A percentile compares a stretch with the other conserved stretches of the same genome.
phyloP scores from a whole-genome alignment of 2,888 invertebrate species.

The Bruchidius siliquastri region DNA sequence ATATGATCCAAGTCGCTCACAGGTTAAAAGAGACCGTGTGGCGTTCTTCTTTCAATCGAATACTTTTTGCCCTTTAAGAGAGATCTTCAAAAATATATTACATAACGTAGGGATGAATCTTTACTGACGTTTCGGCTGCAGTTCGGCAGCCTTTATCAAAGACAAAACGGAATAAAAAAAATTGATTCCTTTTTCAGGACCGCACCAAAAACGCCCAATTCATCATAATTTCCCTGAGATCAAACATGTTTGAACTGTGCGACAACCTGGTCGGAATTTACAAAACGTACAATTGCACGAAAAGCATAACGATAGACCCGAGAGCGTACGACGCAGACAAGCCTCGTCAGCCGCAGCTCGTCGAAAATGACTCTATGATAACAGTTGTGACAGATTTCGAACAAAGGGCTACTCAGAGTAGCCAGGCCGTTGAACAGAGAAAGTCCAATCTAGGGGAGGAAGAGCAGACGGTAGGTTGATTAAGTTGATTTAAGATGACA shows the following conservation, averaged over 20 bases:
- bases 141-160: too few species aligned
- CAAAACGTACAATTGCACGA: constrained; percentile 86
- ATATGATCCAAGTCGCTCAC: too few species aligned
- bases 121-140: too few species aligned
- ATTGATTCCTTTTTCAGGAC: constrained; percentile 59
- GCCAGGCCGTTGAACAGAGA: not conserved
- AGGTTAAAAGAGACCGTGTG: too few species aligned
- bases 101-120: too few species aligned
- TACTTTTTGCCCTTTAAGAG: too few species aligned
- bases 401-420: not conserved
- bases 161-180: too few species aligned
- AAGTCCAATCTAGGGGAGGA: not conserved
- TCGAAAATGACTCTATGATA: not conserved
- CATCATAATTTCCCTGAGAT: constrained; percentile 92
- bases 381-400: not conserved
- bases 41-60: too few species aligned
- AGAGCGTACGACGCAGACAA: constrained; percentile 22
- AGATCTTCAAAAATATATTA: too few species aligned
- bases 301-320: constrained; percentile 62
- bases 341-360: not conserved
- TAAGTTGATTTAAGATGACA: too few species aligned
- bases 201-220: constrained; percentile 97
- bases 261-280: constrained; percentile 92
- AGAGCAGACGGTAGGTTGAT: not conserved
- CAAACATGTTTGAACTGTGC: constrained; percentile 96